Evolutionary conservation across 2,888 invertebrate species (phyloP), one percentile per base, ranked within the genome.

Genomic region (Prionchulus punctatus): DNA sequence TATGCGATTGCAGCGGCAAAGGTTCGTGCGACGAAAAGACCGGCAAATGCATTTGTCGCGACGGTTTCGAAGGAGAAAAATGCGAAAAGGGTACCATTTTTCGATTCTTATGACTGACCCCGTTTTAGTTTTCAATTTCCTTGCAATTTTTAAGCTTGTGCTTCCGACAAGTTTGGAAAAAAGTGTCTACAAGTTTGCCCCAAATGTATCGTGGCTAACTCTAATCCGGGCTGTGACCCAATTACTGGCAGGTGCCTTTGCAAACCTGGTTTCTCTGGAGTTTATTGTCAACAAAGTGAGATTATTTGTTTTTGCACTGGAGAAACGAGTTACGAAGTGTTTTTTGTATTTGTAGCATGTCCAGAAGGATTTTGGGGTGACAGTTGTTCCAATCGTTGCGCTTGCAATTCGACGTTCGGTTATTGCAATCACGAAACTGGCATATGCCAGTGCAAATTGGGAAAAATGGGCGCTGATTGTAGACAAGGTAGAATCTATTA

Each of bases 1-100:
- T 76, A 25, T 89, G 88, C 71, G 79, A 82, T 60, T 88, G 87
- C 72, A 77, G 77, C 65, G 86, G 87, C 55, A n/a, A n/a, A n/a
- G 86, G 85, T 1, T 79, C 78, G 3, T 88, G 88, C 70, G 81
- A 81, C 1, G 78, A 82, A 27, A 36, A 36, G 12, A 18, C 7
- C 18, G 36, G 36, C 36, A 36, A 36, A 36, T 36, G 36, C 36
- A 36, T 36, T 12, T 36, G 36, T 18, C 7, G 18, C 12, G 36
- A 36, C 36, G 36, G 36, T 36, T 36, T 36, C 36, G 18, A 12
- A 12, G 36, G 36, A 36, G 36, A 36, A 12, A 7, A 18, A 36
- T 36, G 36, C 36, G 36, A 36, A 18, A 36, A n/a, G n/a, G n/a
- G n/a, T n/a, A n/a, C n/a, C n/a, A n/a, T n/a, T n/a, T n/a, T n/a